These are phyloP conservation scores for Nymphalis c-album DNA, from an alignment of 2,888 invertebrate species.

Conservation along the genomic window DNA sequence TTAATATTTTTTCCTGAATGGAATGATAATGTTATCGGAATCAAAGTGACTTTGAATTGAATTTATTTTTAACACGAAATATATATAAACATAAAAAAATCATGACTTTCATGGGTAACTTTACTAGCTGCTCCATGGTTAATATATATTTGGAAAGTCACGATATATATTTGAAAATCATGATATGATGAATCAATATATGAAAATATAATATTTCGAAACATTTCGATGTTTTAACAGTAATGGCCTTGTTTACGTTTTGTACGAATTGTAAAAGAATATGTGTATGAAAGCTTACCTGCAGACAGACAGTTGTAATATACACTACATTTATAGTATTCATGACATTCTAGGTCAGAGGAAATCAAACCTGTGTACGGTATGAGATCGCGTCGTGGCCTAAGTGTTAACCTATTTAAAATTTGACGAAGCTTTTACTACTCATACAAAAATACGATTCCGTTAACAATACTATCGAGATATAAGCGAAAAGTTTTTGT, in stretches of 20 bases:
- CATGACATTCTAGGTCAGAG: neutral
- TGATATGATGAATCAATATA: slow-evolving; percentile 3
- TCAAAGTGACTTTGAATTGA: no score
- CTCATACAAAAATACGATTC: neutral
- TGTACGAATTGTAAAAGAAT: slow-evolving; percentile 3
- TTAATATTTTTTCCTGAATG: no score
- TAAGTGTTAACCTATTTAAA: neutral
- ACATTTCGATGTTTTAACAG: neutral
- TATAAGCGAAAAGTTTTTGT: neutral
- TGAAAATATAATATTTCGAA: neutral
- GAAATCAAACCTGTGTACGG: neutral
- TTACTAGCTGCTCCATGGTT: no score
- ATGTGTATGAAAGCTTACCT: neutral
- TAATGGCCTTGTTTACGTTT: neutral
- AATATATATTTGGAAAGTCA: neutral
- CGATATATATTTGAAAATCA: no score
- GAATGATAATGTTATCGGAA: no score
- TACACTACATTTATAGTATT: neutral
- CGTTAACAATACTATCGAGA: neutral
- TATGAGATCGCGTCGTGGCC: neutral
- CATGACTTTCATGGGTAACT: no score
- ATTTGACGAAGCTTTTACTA: neutral
- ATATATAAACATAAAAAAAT: no score
- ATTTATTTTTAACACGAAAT: no score
- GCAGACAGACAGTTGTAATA: neutral